Conservation (phyloP, 2,113 vertebrate species). For the Tachuris rubrigastra region DNA sequence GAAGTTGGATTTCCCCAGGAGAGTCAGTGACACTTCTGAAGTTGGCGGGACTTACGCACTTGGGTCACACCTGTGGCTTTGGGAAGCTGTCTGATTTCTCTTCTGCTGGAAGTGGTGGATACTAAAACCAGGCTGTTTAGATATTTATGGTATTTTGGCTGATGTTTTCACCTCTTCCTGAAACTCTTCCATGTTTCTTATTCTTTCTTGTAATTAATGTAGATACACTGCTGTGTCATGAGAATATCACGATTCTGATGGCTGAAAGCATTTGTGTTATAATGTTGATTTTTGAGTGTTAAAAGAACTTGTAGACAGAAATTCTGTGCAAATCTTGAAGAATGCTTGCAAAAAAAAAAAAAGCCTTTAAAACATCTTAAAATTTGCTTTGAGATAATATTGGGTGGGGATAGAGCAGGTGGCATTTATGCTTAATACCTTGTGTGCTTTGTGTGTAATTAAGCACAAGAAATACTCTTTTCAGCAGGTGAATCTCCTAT, state of each 20-base stretch:
- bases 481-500: conserved; percentile 92
- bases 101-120: conserved; percentile 24
- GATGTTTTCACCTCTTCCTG: conserved; percentile 41
- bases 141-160: conserved; percentile 11
- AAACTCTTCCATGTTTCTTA: conserved; percentile 65
- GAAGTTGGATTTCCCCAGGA: conserved; percentile 15
- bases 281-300: not conserved
- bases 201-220: conserved; percentile 20
- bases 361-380: not conserved
- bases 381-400: not conserved
- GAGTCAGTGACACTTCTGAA: conserved; percentile 18
- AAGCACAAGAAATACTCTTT: conserved; percentile 77
- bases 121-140: conserved; percentile 7
- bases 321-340: not conserved
- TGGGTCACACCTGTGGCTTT: not conserved
- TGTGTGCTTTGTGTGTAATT: conserved; percentile 48
- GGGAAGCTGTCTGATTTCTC: conserved; percentile 25
- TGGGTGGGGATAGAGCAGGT: not conserved
- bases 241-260: not conserved
- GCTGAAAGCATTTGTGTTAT: conserved; percentile 45
- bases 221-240: not conserved
- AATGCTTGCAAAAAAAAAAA: not conserved
- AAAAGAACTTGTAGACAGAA: not conserved
- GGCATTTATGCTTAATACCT: not conserved
- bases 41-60: not conserved